A percentile compares a stretch with the other conserved stretches of the same genome.
phyloP scores from a whole-genome alignment of 2,113 vertebrate genomes.

The Equus przewalskii region DNA sequence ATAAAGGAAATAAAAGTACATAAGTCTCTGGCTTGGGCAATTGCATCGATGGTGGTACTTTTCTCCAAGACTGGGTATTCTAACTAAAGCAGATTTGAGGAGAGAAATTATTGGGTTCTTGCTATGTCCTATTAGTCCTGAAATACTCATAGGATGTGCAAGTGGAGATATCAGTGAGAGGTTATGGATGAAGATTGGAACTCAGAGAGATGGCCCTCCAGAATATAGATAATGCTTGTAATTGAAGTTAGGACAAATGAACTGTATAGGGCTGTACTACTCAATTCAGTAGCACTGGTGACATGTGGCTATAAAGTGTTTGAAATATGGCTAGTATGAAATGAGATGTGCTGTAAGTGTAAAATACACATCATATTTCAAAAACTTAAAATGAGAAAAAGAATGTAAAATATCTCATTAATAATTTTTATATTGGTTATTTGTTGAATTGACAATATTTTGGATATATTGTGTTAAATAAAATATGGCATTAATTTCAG shows the following conservation, averaged over 20 bases:
- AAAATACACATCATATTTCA: too few relatives aligned
- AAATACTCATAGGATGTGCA: background rate
- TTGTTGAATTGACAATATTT: too few relatives aligned
- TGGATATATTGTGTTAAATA: too few relatives aligned
- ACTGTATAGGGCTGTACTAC: background rate
- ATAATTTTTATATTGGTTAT: too few relatives aligned
- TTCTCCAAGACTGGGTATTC: background rate
- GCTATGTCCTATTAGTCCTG: background rate
- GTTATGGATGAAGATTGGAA: background rate
- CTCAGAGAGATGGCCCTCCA: background rate
- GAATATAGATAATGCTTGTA: background rate
- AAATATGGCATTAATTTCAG: too few relatives aligned
- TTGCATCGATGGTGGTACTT: background rate
- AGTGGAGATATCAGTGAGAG: background rate
- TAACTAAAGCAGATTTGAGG: background rate
- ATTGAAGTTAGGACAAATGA: background rate
- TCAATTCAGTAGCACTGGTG: too few relatives aligned
- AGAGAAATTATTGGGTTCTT: background rate
- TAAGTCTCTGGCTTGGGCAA: background rate
- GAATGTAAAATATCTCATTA: too few relatives aligned
- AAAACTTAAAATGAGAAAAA: too few relatives aligned
- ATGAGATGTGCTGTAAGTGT: too few relatives aligned
- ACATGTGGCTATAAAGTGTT: too few relatives aligned
- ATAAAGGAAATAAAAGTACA: background rate
- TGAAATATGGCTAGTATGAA: too few relatives aligned